These are phyloP conservation scores for Caenorhabditis afra DNA, from an alignment of 2,888 invertebrate genomes.

Conservation along the genomic window DNA sequence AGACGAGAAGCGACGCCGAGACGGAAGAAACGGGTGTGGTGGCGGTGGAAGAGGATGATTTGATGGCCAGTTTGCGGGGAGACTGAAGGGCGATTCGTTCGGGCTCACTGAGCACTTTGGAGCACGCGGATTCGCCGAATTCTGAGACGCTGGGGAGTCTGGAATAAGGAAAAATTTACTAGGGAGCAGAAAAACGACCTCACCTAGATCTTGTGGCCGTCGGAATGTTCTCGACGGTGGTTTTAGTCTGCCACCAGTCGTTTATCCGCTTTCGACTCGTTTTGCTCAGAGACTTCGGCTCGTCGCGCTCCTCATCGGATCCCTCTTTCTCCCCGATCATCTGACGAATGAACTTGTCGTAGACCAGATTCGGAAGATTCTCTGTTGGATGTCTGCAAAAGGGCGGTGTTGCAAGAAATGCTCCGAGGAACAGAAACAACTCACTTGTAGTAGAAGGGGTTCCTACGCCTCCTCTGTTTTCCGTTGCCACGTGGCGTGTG, in stretches of 20 bases:
- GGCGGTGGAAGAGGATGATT: not conserved
- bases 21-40: conserved; percentile 13
- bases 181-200: not conserved
- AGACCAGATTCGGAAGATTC: conserved; percentile 51
- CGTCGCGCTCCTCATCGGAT: not conserved
- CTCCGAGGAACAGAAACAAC: not conserved
- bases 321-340: conserved; percentile 31
- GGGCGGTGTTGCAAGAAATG: not conserved
- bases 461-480: conserved; percentile 13
- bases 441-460: conserved; percentile 38
- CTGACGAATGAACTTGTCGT: conserved; percentile 39
- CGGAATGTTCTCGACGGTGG: conserved; percentile 24
- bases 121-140: conserved; percentile 58
- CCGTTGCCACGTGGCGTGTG: too few relatives aligned
- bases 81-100: conserved; percentile 44
- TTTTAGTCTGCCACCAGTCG: conserved; percentile 50
- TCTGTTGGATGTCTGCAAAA: conserved; percentile 50
- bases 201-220: conserved; percentile 23
- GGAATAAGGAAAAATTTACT: not conserved
- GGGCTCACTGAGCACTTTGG: conserved; percentile 51
- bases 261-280: conserved; percentile 44
- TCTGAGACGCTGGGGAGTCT: conserved; percentile 60
- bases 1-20: too few relatives aligned
- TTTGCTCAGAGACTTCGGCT: conserved; percentile 37
- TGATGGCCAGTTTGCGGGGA: conserved; percentile 49